Percentiles rank a stretch among this genome's conserved stretches.
phyloP scores from a whole-genome alignment of 2,888 invertebrate species.

The Pecten maximus region DNA sequence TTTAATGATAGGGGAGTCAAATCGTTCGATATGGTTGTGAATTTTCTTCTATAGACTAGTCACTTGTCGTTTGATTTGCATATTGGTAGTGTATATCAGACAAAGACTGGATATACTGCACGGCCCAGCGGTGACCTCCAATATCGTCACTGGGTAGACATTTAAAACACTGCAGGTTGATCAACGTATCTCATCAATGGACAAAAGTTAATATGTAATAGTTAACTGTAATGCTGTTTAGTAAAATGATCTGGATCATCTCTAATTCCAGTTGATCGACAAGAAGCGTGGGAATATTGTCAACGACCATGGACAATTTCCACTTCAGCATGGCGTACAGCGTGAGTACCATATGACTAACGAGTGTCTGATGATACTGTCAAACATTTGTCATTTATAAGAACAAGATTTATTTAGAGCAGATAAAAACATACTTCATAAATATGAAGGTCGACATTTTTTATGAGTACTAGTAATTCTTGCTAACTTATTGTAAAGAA shows the following conservation, averaged over 20 bases:
- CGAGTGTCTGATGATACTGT: too few relatives aligned
- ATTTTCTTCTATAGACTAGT: neutral
- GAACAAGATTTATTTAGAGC: too few relatives aligned
- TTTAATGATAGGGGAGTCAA: neutral
- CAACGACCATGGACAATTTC: neutral
- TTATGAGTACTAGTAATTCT: too few relatives aligned
- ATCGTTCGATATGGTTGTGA: neutral
- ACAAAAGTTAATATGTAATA: neutral
- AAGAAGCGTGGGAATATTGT: neutral
- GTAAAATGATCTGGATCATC: neutral
- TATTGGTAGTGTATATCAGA: neutral
- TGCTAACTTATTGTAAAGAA: too few relatives aligned
- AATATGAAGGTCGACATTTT: too few relatives aligned
- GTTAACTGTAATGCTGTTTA: neutral
- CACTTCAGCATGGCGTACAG: constrained; percentile 23
- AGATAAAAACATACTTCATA: too few relatives aligned
- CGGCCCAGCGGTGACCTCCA: neutral
- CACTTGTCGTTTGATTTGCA: neutral
- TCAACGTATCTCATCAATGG: neutral
- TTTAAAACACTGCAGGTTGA: neutral
- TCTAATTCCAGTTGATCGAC: neutral
- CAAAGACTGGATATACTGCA: neutral
- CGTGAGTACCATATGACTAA: neutral
- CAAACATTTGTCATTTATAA: too few relatives aligned
- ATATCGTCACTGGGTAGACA: neutral